Conservation (phyloP, 2,113 vertebrate genomes). For the Bambusicola thoracicus region DNA sequence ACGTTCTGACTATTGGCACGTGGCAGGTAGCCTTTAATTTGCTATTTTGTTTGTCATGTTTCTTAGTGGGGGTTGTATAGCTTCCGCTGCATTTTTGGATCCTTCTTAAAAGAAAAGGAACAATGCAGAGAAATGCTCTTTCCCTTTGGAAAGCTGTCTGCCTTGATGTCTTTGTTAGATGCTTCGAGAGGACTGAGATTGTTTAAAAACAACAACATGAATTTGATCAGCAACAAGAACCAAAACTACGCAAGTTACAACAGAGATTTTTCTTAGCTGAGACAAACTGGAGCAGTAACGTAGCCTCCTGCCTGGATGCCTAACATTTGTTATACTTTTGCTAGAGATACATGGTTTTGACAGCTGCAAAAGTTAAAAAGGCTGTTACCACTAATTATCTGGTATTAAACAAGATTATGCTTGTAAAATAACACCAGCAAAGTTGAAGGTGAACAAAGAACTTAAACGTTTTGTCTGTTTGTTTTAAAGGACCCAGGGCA, state of each 20-base stretch:
- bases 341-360: constrained; percentile 44
- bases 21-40: background rate
- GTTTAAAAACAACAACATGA: background rate
- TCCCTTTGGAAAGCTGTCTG: constrained; percentile 27
- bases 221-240: constrained; percentile 45
- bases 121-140: background rate
- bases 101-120: constrained; percentile 31
- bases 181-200: background rate
- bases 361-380: constrained; percentile 56
- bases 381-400: constrained; percentile 52
- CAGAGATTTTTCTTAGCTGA: constrained; percentile 35
- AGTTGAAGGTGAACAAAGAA: constrained; percentile 20
- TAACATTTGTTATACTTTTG: constrained; percentile 28
- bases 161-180: constrained; percentile 27
- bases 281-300: background rate
- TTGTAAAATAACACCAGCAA: constrained; percentile 39
- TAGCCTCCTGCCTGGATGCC: background rate
- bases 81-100: background rate
- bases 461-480: constrained; percentile 9
- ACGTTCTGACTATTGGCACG: constrained; percentile 2
- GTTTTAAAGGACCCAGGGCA: background rate
- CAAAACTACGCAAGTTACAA: constrained; percentile 17
- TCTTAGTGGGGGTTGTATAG: background rate
- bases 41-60: background rate
- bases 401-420: constrained; percentile 34